These are phyloP conservation scores for Penaeus vannamei DNA, from an alignment of 1,140 invertebrate genomes.

Conservation along the genomic window DNA sequence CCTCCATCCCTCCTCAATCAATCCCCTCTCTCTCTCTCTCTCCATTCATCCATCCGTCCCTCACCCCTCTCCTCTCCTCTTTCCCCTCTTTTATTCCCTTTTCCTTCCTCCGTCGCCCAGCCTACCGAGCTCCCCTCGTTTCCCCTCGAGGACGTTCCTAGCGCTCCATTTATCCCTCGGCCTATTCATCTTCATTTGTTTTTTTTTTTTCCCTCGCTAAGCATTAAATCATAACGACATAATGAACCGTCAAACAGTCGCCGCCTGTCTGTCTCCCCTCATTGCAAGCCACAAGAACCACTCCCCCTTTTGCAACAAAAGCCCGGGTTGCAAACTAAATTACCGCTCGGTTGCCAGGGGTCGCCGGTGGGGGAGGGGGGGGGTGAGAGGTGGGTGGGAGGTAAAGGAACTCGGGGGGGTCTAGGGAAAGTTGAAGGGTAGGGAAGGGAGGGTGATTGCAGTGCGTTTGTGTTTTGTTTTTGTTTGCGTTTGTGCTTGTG, in stretches of 20 bases:
- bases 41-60: not conserved
- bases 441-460: not conserved
- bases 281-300: constrained; percentile 11
- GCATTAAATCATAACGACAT: constrained; percentile 57
- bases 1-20: not conserved
- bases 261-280: constrained; percentile 30
- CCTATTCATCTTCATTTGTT: constrained; percentile 39
- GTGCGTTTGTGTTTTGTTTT: constrained; percentile 13
- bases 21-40: not conserved
- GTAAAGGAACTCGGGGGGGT: not conserved
- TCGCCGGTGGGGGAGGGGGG: not conserved
- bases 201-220: constrained; percentile 20
- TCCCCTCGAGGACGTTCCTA: not conserved
- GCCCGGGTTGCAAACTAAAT: constrained; percentile 44
- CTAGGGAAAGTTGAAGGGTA: no score
- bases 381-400: not conserved
- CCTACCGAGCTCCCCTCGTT: not conserved
- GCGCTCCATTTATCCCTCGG: constrained; percentile 1
- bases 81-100: not conserved
- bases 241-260: constrained; percentile 43
- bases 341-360: constrained; percentile 37
- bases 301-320: constrained; percentile 48
- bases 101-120: not conserved
- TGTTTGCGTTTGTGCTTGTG: constrained; percentile 1
- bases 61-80: not conserved